Conservation (phyloP, 1,140 invertebrate species). For the Andrena cerasifolii region DNA sequence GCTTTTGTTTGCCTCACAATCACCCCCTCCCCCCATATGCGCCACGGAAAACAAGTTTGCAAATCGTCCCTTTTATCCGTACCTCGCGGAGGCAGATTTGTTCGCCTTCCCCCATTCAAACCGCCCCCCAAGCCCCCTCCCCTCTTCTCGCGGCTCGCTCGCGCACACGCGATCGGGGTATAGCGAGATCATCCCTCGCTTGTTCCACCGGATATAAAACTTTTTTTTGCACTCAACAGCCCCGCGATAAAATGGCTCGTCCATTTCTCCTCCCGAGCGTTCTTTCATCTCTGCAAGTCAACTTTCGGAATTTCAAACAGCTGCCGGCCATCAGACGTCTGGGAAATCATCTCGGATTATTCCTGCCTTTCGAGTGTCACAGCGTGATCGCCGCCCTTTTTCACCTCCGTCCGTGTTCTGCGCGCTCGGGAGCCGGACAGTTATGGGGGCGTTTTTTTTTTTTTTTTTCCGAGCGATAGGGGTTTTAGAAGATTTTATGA, state of each 20-base stretch:
- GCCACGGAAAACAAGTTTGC: conserved; percentile 54
- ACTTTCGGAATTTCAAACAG: conserved; percentile 42
- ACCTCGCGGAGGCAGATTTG: conserved; percentile 62
- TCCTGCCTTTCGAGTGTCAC: background rate
- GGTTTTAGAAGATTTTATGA: too few relatives aligned
- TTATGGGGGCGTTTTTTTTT: too few relatives aligned
- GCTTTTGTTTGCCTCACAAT: conserved; percentile 50
- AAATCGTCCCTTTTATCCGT: conserved; percentile 66
- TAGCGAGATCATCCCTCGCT: conserved; percentile 59
- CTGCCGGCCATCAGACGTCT: background rate
- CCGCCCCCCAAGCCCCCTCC: conserved; percentile 4
- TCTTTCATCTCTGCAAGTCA: conserved; percentile 45
- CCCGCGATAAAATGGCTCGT: conserved; percentile 36
- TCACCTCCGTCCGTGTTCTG: background rate
- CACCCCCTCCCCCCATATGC: conserved; percentile 13
- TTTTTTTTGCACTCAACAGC: conserved; percentile 31
- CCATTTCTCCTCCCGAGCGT: conserved; percentile 20
- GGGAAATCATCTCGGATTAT: conserved; percentile 31
- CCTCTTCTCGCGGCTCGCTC: conserved; percentile 28
- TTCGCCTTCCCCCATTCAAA: conserved; percentile 48
- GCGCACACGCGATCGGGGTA: conserved; percentile 56
- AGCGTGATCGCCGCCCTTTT: background rate
- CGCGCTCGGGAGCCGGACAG: background rate
- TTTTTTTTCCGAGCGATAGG: too few relatives aligned
- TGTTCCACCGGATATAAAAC: conserved; percentile 47